These are phyloP conservation scores for Nemurella pictetii DNA, from an alignment of 2,888 invertebrate species.

Conservation along the genomic window DNA sequence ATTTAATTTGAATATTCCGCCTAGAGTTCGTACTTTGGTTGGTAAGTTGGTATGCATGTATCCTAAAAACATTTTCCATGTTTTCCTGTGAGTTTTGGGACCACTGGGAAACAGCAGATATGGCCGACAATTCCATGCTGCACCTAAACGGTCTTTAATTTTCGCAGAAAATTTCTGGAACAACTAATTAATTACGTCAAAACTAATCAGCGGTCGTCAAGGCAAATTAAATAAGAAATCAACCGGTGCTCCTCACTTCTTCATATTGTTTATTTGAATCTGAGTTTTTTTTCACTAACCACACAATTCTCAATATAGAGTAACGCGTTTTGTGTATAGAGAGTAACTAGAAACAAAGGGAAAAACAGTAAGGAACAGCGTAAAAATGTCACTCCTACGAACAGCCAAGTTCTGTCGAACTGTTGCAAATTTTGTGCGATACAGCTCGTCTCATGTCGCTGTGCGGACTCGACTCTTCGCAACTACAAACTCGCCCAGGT, in stretches of 20 bases:
- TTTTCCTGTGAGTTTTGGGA: not conserved
- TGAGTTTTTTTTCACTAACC: not conserved
- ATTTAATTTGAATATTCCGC: not conserved
- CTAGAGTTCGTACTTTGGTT: too few relatives aligned
- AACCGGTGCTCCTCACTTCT: not conserved
- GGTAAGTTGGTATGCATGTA: not conserved
- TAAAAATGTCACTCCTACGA: not conserved
- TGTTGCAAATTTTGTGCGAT: not conserved
- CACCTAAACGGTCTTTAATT: not conserved
- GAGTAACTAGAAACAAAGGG: too few relatives aligned
- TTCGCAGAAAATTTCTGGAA: not conserved
- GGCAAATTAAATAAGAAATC: not conserved
- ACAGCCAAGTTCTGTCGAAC: not conserved
- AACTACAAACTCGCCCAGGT: not conserved
- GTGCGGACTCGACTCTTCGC: not conserved
- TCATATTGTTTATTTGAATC: not conserved
- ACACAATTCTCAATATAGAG: not conserved
- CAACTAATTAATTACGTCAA: too few relatives aligned
- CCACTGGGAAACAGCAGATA: not conserved
- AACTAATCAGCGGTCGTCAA: not conserved
- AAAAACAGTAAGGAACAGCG: too few relatives aligned
- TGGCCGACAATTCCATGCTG: not conserved
- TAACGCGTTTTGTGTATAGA: not conserved
- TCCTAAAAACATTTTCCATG: not conserved
- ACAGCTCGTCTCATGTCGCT: not conserved